These are phyloP conservation scores for Aphidoletes aphidimyza DNA, from an alignment of 2,888 invertebrate genomes.

Conservation along the genomic window DNA sequence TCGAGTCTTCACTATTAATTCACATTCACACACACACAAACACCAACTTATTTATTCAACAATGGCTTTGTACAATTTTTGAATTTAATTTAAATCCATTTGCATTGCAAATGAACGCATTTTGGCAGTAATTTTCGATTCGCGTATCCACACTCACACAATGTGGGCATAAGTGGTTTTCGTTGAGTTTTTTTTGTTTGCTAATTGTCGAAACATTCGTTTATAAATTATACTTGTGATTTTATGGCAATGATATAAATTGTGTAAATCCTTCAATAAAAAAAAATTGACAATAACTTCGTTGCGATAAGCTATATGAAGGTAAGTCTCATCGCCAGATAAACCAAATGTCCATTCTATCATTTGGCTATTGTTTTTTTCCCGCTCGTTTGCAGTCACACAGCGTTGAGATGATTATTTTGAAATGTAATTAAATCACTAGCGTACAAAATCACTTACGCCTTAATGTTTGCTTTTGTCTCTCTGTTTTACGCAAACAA, in stretches of 20 bases:
- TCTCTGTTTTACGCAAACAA: too few relatives aligned
- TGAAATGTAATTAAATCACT: slow-evolving; percentile 5
- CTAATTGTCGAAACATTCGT: neutral
- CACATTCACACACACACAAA: too few relatives aligned
- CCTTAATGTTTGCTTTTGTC: neutral
- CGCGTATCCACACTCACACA: neutral
- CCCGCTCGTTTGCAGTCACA: too few relatives aligned
- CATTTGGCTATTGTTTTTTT: too few relatives aligned
- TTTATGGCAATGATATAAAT: too few relatives aligned
- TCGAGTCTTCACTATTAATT: neutral
- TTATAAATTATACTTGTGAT: too few relatives aligned
- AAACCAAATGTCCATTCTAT: too few relatives aligned
- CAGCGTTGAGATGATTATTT: neutral
- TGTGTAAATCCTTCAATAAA: too few relatives aligned
- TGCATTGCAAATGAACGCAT: slow-evolving; percentile 44
- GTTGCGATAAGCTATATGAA: too few relatives aligned
- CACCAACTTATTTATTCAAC: slow-evolving; percentile 28
- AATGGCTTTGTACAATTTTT: neutral
- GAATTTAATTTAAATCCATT: slow-evolving; percentile 24
- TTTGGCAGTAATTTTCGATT: neutral
- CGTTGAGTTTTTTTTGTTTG: too few relatives aligned
- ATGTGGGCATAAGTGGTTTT: slow-evolving; percentile 17
- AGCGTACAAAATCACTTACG: neutral
- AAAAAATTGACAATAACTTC: too few relatives aligned
- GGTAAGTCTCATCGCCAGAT: too few relatives aligned